phyloP scores from a whole-genome alignment of 2,113 vertebrate species.

The Toxostoma redivivum region DNA sequence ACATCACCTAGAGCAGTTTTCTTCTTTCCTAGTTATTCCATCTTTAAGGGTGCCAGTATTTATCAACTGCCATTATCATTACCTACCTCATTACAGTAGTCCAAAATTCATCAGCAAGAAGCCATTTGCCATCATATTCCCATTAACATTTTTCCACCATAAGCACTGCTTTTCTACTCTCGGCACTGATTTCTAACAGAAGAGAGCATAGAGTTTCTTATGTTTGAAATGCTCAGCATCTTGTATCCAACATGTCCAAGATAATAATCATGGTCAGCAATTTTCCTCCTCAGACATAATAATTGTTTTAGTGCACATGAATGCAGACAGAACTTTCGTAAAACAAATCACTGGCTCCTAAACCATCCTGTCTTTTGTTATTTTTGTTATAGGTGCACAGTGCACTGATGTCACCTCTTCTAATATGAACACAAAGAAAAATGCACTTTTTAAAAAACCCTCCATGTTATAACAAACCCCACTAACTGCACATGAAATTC shows the following conservation, averaged over 20 bases:
- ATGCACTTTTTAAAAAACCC: rapidly evolving
- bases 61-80: not conserved
- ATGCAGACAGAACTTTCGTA: not conserved
- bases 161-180: not conserved
- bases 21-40: not conserved
- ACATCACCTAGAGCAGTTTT: not conserved
- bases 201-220: not conserved
- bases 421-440: not conserved
- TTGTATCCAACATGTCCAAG: not conserved
- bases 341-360: not conserved
- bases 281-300: not conserved
- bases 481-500: not conserved
- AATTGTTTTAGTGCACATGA: not conserved
- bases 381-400: not conserved
- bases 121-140: not conserved
- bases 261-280: not conserved
- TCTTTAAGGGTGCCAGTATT: not conserved
- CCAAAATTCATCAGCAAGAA: not conserved
- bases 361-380: not conserved
- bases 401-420: not conserved
- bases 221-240: not conserved
- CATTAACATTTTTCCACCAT: not conserved
- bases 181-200: not conserved
- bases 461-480: not conserved
- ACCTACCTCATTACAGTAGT: not conserved